Evolutionary conservation across 2,797 vertebrate genomes (phyloP).

Genomic region (Gadopsis bispinosus): DNA sequence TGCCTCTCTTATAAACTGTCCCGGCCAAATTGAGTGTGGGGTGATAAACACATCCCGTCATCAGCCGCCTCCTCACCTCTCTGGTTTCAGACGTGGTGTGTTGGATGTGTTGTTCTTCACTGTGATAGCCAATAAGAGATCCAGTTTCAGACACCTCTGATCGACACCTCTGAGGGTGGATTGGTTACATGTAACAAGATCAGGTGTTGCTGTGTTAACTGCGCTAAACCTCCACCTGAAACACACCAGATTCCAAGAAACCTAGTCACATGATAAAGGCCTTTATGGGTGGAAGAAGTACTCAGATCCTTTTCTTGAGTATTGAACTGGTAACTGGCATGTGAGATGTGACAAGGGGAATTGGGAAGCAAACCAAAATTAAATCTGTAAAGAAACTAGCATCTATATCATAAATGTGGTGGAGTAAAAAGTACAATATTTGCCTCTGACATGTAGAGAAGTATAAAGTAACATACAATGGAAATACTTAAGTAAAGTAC

Average conservation of each 20-base stretch:
- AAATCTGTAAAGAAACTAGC: background rate
- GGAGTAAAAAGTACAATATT: background rate
- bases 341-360: too few species aligned
- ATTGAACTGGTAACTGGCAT: background rate
- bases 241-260: background rate
- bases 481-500: background rate
- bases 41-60: slow-evolving; percentile 28
- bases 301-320: background rate
- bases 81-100: slow-evolving; percentile 52
- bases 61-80: slow-evolving; percentile 49
- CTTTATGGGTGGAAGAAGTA: background rate
- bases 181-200: slow-evolving; percentile 70
- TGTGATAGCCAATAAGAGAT: slow-evolving; percentile 37
- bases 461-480: too few species aligned
- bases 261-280: background rate
- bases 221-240: slow-evolving; percentile 40
- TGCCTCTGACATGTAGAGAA: background rate
- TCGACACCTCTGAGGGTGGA: slow-evolving; percentile 68
- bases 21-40: background rate
- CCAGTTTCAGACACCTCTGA: slow-evolving; percentile 63
- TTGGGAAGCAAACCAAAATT: background rate
- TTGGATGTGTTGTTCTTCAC: slow-evolving; percentile 46
- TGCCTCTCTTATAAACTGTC: background rate
- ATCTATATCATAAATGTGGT: background rate
- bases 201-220: slow-evolving; percentile 62